Percentiles rank a stretch among this genome's conserved stretches.
Conservation (phyloP, 2,113 vertebrate genomes). For the Gopherus flavomarginatus region DNA sequence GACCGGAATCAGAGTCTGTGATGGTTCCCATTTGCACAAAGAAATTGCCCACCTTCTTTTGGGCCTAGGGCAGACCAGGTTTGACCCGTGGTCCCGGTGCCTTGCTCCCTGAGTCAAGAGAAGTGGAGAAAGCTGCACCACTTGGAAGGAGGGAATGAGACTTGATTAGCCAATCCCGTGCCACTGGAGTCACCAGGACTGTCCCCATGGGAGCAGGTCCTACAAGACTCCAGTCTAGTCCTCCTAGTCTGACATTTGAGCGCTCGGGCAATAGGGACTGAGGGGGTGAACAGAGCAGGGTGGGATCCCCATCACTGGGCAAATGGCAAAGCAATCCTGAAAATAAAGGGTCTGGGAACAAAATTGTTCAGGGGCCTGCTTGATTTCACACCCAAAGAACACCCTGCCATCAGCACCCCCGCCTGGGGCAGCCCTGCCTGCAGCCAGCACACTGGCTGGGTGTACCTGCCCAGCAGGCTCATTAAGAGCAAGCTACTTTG, state of each 20-base stretch:
- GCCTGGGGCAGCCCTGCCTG: too few relatives aligned
- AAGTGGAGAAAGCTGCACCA: not conserved
- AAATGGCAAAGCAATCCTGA: not conserved
- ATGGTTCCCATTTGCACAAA: not conserved
- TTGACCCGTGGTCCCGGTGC: not conserved
- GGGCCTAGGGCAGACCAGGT: not conserved
- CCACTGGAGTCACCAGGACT: not conserved
- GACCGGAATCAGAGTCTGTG: not conserved
- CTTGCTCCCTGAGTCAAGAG: not conserved
- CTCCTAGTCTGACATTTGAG: not conserved
- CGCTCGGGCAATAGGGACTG: accelerated
- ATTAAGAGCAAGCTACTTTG: too few relatives aligned
- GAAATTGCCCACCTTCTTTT: not conserved
- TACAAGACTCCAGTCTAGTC: not conserved
- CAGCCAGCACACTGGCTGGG: too few relatives aligned
- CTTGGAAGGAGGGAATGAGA: not conserved
- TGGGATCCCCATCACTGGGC: not conserved
- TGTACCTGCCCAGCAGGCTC: not conserved
- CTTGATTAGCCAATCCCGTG: not conserved
- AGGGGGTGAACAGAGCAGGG: not conserved
- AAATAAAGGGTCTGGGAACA: not conserved
- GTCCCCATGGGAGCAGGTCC: not conserved
- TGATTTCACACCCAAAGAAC: not conserved
- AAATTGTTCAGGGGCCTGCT: not conserved
- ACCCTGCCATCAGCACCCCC: not conserved